Evolutionary conservation across 2,113 vertebrate species (phyloP).

Genomic region (Anarrhichthys ocellatus): DNA sequence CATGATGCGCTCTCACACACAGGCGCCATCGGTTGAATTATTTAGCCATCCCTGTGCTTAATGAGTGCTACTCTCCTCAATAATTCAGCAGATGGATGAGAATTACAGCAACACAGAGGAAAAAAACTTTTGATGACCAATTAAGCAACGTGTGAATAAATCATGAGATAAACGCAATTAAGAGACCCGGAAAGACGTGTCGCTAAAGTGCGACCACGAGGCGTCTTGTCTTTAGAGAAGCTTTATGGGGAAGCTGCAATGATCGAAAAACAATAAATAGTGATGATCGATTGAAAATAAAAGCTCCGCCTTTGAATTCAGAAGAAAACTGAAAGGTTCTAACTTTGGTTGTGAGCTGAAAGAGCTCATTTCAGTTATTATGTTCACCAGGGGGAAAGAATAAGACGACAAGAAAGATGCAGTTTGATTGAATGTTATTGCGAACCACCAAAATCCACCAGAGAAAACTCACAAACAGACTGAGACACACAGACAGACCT

Average conservation of each 20-base stretch:
- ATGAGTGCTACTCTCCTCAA: conserved; percentile 44
- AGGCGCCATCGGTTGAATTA: conserved; percentile 62
- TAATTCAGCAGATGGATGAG: conserved; percentile 60
- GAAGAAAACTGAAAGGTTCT: background rate
- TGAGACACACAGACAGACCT: background rate
- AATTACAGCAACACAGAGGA: conserved; percentile 27
- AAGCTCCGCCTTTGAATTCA: background rate
- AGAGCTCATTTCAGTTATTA: background rate
- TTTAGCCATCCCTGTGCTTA: conserved; percentile 56
- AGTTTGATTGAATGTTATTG: background rate
- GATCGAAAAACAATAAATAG: background rate
- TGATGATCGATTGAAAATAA: background rate
- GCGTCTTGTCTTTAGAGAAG: background rate
- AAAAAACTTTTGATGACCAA: conserved; percentile 39
- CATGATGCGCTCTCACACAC: conserved; percentile 31
- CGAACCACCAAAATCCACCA: background rate
- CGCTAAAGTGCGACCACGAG: background rate
- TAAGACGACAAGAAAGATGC: background rate
- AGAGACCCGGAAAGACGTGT: conserved; percentile 11
- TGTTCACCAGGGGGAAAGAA: background rate
- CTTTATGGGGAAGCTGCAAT: background rate
- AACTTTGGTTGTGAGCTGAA: background rate
- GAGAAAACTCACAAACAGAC: background rate
- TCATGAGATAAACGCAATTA: conserved; percentile 41
- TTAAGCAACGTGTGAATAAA: conserved; percentile 58